Conservation (phyloP, 2,113 vertebrate genomes). For the Macroglossus sobrinus region DNA sequence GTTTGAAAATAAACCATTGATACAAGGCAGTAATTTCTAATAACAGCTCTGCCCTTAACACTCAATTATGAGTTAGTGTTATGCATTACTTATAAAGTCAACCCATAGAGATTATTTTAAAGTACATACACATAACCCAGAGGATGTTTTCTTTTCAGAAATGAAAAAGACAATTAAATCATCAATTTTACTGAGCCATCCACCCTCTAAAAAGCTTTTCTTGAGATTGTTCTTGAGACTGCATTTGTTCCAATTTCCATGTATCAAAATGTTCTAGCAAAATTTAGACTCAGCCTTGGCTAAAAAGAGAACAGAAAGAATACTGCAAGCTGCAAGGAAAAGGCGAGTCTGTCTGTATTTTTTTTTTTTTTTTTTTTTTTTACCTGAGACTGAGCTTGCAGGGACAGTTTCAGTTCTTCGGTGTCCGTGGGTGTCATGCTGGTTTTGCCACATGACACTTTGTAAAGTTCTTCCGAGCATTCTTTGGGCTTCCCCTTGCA, state of each 20-base stretch:
- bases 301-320: neutral
- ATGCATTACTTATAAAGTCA: constrained; percentile 59
- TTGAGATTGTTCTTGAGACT: neutral
- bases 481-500: constrained; percentile 85
- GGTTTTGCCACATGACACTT: constrained; percentile 87
- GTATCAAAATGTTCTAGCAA: neutral
- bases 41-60: constrained; percentile 44
- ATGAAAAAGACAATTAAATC: constrained; percentile 29
- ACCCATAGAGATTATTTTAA: constrained; percentile 16
- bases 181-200: constrained; percentile 32
- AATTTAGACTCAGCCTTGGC: neutral
- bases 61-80: constrained; percentile 5
- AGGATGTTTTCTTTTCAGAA: constrained; percentile 38
- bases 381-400: constrained; percentile 96
- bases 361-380: constrained; percentile 51
- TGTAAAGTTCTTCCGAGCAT: constrained; percentile 86
- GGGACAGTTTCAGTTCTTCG: constrained; percentile 87
- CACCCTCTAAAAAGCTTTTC: constrained; percentile 27
- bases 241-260: neutral
- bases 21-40: constrained; percentile 43
- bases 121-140: constrained; percentile 14
- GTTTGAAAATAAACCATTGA: constrained; percentile 48
- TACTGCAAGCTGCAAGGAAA: neutral
- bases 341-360: neutral
- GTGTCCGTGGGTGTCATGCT: constrained; percentile 80